Conservation (phyloP, 2,888 invertebrate species). For the Tillus elongatus region DNA sequence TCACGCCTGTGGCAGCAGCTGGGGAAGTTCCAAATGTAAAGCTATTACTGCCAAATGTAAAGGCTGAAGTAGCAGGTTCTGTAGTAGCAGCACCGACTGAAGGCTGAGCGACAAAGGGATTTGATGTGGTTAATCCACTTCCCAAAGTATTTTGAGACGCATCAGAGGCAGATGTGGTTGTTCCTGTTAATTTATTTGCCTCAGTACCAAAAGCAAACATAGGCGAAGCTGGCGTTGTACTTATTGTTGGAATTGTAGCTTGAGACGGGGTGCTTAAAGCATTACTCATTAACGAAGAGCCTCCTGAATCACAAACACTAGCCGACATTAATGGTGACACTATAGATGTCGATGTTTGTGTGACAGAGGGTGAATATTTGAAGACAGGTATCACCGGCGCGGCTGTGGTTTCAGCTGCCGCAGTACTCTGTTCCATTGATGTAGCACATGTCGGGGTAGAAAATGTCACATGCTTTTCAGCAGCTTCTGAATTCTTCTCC, state of each 20-base stretch:
- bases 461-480: slow-evolving; percentile 34
- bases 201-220: not conserved
- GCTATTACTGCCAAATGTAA: no score
- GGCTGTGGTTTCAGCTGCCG: not conserved
- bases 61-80: no score
- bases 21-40: no score
- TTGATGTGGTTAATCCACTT: no score
- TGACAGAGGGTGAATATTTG: slow-evolving; percentile 1
- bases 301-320: not conserved
- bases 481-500: slow-evolving; percentile 23
- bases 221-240: no score
- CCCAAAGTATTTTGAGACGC: not conserved
- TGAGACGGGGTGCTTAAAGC: not conserved
- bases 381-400: no score
- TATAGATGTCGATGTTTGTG: slow-evolving; percentile 5
- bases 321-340: not conserved
- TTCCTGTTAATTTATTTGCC: not conserved
- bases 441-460: slow-evolving; percentile 22
- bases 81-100: no score
- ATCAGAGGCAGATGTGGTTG: not conserved
- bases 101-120: no score
- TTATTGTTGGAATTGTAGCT: no score
- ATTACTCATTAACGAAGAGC: not conserved
- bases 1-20: no score
- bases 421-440: not conserved